Evolutionary conservation across 2,888 invertebrate species (phyloP).

Genomic region (Fabriciana adippe): DNA sequence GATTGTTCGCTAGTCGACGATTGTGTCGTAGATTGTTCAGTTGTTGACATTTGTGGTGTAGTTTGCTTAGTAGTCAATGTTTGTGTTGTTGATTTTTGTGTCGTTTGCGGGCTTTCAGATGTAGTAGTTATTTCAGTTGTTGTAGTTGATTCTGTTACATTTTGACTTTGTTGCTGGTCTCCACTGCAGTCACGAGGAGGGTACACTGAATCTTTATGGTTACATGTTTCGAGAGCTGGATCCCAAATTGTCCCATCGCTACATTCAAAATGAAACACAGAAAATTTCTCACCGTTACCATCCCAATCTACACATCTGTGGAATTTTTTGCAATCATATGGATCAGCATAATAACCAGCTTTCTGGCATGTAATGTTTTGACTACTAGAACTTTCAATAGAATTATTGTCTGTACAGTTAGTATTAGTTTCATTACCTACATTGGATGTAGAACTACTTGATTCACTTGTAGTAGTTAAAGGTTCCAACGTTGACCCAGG

Average conservation of each 20-base stretch:
- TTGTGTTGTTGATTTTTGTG: slow-evolving; percentile 33
- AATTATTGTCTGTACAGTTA: slow-evolving; percentile 50
- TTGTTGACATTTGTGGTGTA: slow-evolving; percentile 20
- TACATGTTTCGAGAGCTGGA: slow-evolving; percentile 85
- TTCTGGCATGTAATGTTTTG: slow-evolving; percentile 71
- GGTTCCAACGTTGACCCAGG: slow-evolving; percentile 38
- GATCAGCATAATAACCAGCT: slow-evolving; percentile 84
- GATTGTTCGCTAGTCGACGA: slow-evolving; percentile 42
- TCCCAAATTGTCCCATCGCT: slow-evolving; percentile 88
- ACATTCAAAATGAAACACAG: slow-evolving; percentile 85
- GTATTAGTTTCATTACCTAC: slow-evolving; percentile 48
- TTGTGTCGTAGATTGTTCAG: slow-evolving; percentile 39
- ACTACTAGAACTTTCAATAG: slow-evolving; percentile 55
- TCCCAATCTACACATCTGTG: slow-evolving; percentile 85
- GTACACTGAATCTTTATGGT: slow-evolving; percentile 85
- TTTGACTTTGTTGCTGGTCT: slow-evolving; percentile 55
- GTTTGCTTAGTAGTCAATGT: slow-evolving; percentile 19
- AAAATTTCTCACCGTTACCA: slow-evolving; percentile 79
- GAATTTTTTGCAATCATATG: slow-evolving; percentile 84
- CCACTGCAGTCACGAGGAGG: slow-evolving; percentile 76
- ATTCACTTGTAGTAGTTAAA: slow-evolving; percentile 32
- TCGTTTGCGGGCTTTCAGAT: slow-evolving; percentile 38
- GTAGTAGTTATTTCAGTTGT: slow-evolving; percentile 41
- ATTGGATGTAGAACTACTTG: slow-evolving; percentile 41
- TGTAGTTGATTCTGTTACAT: slow-evolving; percentile 42